Evolutionary conservation across 2,888 invertebrate species (phyloP).

Genomic region (Calameuta filiformis): DNA sequence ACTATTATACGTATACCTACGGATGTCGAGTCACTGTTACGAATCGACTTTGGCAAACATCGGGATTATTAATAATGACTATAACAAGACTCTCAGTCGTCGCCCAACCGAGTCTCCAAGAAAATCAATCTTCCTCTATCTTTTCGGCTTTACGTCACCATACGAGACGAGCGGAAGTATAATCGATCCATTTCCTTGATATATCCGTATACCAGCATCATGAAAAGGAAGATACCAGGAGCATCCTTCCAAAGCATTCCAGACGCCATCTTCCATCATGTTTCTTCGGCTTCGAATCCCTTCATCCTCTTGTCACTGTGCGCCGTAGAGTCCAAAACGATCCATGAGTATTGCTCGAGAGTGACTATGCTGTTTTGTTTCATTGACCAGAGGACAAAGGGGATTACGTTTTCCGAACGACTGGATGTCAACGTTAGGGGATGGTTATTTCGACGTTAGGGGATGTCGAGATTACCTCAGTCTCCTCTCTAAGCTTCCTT

Average conservation of each 20-base stretch:
- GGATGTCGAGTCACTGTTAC: not conserved
- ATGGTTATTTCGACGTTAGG: conserved; percentile 5
- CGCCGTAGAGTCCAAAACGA: not conserved
- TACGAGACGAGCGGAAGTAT: not conserved
- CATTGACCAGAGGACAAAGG: conserved; percentile 39
- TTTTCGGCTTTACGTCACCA: not conserved
- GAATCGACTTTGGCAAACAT: not conserved
- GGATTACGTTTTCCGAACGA: conserved; percentile 53
- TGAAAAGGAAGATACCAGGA: not conserved
- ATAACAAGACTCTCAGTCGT: not conserved
- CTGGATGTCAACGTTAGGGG: conserved; percentile 30
- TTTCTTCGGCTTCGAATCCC: not conserved
- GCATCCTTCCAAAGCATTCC: not conserved
- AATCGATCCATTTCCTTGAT: not conserved
- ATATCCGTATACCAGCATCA: not conserved
- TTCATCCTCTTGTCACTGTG: not conserved
- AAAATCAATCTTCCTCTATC: not conserved
- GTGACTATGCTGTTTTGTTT: conserved; percentile 44
- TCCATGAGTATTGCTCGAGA: not conserved
- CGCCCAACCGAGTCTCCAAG: not conserved
- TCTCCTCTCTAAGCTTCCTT: conserved; percentile 23
- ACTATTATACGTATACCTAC: too few species aligned
- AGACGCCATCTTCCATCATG: not conserved
- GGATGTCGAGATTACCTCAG: conserved; percentile 11
- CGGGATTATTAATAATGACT: not conserved